phyloP scores from a whole-genome alignment of 2,113 vertebrate genomes.

The Hippocampus barbouri region DNA sequence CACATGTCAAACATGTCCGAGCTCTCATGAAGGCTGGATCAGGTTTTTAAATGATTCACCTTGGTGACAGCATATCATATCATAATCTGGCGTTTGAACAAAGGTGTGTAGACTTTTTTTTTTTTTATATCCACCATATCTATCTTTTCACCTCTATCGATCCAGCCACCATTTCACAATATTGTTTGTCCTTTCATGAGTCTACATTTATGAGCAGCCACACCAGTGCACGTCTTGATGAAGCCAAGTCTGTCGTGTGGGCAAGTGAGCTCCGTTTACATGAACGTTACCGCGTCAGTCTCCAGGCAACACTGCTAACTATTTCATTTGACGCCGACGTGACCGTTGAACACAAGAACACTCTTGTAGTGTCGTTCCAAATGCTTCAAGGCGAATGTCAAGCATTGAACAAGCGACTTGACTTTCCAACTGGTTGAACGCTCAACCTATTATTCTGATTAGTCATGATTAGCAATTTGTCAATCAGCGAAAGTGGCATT shows the following conservation, averaged over 20 bases:
- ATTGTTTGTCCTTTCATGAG: too few species aligned
- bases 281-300: background rate
- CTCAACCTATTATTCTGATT: background rate
- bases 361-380: background rate
- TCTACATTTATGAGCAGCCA: background rate
- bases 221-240: background rate
- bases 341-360: background rate
- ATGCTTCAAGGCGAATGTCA: background rate
- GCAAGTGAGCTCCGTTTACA: background rate
- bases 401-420: background rate
- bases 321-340: background rate
- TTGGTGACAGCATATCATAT: background rate
- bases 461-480: background rate
- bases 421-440: background rate
- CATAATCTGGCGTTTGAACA: background rate
- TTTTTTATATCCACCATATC: background rate
- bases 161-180: too few species aligned
- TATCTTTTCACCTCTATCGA: too few species aligned
- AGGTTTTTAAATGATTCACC: background rate
- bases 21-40: background rate
- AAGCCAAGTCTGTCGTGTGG: too few species aligned
- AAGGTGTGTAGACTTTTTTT: background rate
- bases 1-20: background rate
- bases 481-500: background rate
- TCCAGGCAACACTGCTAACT: constrained; percentile 4